Percentiles rank a stretch among this genome's conserved stretches.
Conservation (phyloP, 1,140 invertebrate genomes). For the Choristoneura fumiferana region DNA sequence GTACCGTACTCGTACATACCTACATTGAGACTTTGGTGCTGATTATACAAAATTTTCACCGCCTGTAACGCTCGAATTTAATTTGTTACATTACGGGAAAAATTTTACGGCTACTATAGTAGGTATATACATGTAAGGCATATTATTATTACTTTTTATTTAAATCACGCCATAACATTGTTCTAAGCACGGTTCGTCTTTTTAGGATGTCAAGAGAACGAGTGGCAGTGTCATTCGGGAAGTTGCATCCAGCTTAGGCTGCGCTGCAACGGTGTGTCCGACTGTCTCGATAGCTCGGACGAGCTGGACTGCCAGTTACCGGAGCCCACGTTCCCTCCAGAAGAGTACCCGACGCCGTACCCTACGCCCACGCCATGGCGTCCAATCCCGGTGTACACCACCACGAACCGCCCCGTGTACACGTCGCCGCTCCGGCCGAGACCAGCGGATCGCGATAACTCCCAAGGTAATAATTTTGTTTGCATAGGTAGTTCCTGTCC, state of each 20-base stretch:
- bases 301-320: slow-evolving; percentile 77
- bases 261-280: slow-evolving; percentile 84
- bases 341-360: slow-evolving; percentile 12
- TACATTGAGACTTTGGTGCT: too few species aligned
- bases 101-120: too few species aligned
- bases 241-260: slow-evolving; percentile 83
- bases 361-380: slow-evolving; percentile 11
- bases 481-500: too few species aligned
- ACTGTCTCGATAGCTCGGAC: slow-evolving; percentile 88
- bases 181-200: slow-evolving; percentile 19
- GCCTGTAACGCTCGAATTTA: too few species aligned
- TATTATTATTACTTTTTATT: too few species aligned
- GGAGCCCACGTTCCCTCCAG: slow-evolving; percentile 24
- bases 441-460: not conserved
- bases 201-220: slow-evolving; percentile 68
- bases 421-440: not conserved
- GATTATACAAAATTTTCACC: too few species aligned
- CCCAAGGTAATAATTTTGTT: too few species aligned
- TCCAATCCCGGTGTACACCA: slow-evolving; percentile 19
- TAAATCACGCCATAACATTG: too few species aligned
- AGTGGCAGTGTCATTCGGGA: slow-evolving; percentile 78
- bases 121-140: too few species aligned
- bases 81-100: too few species aligned
- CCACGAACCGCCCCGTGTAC: not conserved
- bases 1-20: too few species aligned